A percentile compares a stretch with the other conserved stretches of the same genome.
These are phyloP conservation scores for Onychomys leucogaster DNA, from an alignment of 2,797 vertebrate genomes.

Conservation along the genomic window DNA sequence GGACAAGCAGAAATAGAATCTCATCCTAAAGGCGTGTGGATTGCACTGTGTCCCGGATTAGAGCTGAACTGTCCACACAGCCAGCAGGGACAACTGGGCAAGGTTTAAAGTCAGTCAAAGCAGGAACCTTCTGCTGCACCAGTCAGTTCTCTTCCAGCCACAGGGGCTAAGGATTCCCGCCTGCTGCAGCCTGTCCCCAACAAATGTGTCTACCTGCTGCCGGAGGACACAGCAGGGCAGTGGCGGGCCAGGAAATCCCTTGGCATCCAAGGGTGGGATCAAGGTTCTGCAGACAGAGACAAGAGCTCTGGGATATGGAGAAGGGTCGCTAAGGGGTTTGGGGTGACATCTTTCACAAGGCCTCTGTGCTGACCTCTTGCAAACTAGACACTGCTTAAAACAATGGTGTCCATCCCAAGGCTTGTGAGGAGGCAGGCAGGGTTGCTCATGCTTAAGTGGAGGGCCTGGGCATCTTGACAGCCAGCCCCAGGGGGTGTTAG, in stretches of 20 bases:
- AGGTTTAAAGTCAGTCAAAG: not conserved
- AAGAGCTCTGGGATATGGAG: not conserved
- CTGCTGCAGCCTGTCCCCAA: not conserved
- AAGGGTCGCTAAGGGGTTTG: not conserved
- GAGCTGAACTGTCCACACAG: rapidly evolving
- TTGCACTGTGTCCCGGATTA: not conserved
- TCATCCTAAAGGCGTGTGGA: rapidly evolving
- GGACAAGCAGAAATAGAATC: not conserved
- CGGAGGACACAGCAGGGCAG: not conserved
- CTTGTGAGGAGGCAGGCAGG: not conserved
- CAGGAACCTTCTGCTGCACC: rapidly evolving
- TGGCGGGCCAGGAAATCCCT: not conserved
- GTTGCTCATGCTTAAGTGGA: no score
- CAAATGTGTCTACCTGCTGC: not conserved
- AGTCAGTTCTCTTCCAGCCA: no score
- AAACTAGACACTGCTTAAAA: not conserved
- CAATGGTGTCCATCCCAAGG: rapidly evolving
- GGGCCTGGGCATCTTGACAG: not conserved
- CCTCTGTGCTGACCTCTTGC: not conserved
- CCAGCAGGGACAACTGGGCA: rapidly evolving
- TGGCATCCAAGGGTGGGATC: not conserved
- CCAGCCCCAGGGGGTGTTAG: no score
- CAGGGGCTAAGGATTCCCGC: not conserved
- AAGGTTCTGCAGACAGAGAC: not conserved
- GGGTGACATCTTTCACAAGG: not conserved